Percentiles rank a stretch among this genome's conserved stretches.
Evolutionary conservation across 2,113 vertebrate species (phyloP).

Genomic region (Poecile atricapillus): DNA sequence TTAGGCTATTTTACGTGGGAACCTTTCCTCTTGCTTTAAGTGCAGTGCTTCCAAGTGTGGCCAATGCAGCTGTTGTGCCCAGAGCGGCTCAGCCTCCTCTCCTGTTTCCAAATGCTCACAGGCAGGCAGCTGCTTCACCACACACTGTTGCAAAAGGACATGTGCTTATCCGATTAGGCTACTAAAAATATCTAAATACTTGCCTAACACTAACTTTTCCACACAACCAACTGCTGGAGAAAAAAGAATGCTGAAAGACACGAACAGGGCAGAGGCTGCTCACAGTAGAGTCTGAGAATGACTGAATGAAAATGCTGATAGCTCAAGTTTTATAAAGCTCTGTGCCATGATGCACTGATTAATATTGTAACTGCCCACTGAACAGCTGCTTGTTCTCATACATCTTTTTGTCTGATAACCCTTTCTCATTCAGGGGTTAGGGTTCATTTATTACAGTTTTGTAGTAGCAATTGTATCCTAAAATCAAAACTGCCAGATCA

Average conservation of each 20-base stretch:
- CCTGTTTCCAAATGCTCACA: neutral
- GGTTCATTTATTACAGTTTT: neutral
- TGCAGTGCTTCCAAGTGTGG: neutral
- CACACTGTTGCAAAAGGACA: neutral
- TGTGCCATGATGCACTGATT: neutral
- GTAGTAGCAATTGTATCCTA: neutral
- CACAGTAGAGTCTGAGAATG: neutral
- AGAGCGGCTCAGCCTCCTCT: neutral
- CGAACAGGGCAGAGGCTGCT: neutral
- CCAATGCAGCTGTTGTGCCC: slow-evolving; percentile 14
- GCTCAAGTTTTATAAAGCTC: neutral
- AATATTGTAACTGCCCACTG: neutral
- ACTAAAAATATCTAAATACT: slow-evolving; percentile 53
- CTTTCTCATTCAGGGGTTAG: neutral
- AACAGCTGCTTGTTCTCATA: neutral
- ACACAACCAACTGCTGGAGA: neutral
- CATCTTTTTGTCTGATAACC: neutral
- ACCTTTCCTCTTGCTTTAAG: neutral
- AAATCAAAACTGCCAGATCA: neutral
- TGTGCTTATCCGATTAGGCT: slow-evolving; percentile 32
- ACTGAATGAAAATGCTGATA: neutral
- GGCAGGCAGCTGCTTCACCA: neutral
- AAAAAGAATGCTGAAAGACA: slow-evolving; percentile 1
- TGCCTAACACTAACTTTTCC: slow-evolving; percentile 4
- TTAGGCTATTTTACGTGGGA: neutral